Base-by-base conservation (phyloP, 2,797 vertebrate species). In the Spizella passerina region DNA sequence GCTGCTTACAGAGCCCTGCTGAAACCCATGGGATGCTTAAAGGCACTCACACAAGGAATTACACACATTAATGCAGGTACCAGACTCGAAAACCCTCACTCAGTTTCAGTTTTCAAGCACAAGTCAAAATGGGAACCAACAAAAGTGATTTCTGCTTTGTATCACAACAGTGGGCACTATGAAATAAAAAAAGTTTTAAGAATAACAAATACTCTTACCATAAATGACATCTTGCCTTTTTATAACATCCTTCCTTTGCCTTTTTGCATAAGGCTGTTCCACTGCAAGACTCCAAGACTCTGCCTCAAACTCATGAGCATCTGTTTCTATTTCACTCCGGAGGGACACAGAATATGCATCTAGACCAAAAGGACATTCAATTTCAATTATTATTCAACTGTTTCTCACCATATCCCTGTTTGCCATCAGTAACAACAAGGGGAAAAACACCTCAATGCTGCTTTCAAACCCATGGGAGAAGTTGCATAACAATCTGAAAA, bases 221-320 rank as follows among this genome's bases (percentile, higher is more conserved):
- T 99, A 99, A 75, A 99, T 99, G 46, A 99, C 99, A 86, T 99
- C 99, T 95, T 99, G 99, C 80, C 99, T 98, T 95, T 99, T 99
- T 30, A 98, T 92, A 29, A 96, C 92, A 0, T 99, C 99, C 96
- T 98, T 99, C 49, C 97, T 98, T 75, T 99, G 98, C 41, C 97
- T 98, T 96, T 98, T 99, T 36, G 98, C 97, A 30, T 98, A 99
- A 7, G 96, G 76, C 11, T 98, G 97, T 29, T 99, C 99, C 66
- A 99, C 99, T 3, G 98, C 98, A 89, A 98, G 96, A 95, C 99
- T 99, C 99, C 99, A 99, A 14, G 99, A 99, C 96, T 99, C 99
- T 2, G 98, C 98, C 94, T 99, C 99, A 61, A 99, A 98, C 85
- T 99, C 99, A 82, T 98, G 99, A 49, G 98, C 97, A 20, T 99